Evolutionary conservation across 2,888 invertebrate species (phyloP), one percentile per base, ranked within the genome.

Genomic region (Rhamphomyia laevipes): DNA sequence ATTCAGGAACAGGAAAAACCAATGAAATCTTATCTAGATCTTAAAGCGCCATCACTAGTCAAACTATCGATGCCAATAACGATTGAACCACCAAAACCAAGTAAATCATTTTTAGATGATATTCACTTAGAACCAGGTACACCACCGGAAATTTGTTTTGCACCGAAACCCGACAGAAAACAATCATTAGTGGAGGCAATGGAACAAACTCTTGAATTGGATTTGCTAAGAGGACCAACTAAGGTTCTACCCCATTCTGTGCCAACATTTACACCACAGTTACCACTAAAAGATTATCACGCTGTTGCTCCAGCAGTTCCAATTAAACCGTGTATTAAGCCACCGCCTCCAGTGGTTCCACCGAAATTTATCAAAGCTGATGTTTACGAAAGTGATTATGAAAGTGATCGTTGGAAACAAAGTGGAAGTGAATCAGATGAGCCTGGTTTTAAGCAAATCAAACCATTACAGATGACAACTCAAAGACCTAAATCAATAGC

Each of bases 391-490:
- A 81, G 81, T 54, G 82, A 82, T 57, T 81, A 82, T 57, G 82
- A 82, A 62, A 82, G 81, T 51, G 82, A 83, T 63, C 80, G 78
- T 58, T 80, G 78, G 77, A 76, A 77, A 54, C n/a, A 35, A n/a
- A 77, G 74, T 55, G 77, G 77, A 53, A 81, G 80, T 57, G 81
- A 82, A 57, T 77, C 73, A 13, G 81, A 82, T 56, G 81, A 81
- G 53, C 74, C 74, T 1, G 62, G 68, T 16, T 80, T 76, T 61
- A 71, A 76, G 31, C 73, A 71, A 53, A 77, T 79, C 0, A 67
- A 71, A 53, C 69, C 78, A 1, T 78, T 79, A 16, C 67, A 68
- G 41, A 51, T 54, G 2, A 56, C 63, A 4, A 56, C 61, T 6
- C 64, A 68, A 46, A 66, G 73, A 27, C 76, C 78, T 1, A 73